phyloP scores from a whole-genome alignment of 2,888 invertebrate genomes.

The Octodonta nipae region DNA sequence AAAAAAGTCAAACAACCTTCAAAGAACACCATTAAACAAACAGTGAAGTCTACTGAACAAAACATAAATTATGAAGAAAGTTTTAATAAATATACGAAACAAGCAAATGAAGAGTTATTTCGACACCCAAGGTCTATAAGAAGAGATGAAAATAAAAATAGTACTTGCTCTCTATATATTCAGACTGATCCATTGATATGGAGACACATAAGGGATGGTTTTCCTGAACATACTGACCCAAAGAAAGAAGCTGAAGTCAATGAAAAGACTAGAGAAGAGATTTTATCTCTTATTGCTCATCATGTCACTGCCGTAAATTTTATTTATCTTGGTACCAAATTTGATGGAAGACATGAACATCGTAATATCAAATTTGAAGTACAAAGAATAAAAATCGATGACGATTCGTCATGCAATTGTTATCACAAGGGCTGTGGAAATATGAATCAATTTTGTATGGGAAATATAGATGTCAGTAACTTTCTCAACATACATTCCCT shows the following conservation, averaged over 20 bases:
- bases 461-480: slow-evolving; percentile 97
- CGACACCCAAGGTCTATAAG: slow-evolving; percentile 38
- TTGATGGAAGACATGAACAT: slow-evolving; percentile 80
- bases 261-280: slow-evolving; percentile 91
- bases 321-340: slow-evolving; percentile 88
- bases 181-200: slow-evolving; percentile 97
- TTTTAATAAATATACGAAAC: slow-evolving; percentile 63
- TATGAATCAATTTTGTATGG: slow-evolving; percentile 80
- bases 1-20: neutral
- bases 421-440: slow-evolving; percentile 47
- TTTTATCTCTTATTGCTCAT: slow-evolving; percentile 90
- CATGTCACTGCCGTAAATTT: slow-evolving; percentile 97
- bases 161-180: slow-evolving; percentile 91
- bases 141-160: slow-evolving; percentile 63
- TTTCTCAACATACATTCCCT: slow-evolving; percentile 95
- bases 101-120: slow-evolving; percentile 46
- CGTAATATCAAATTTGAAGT: slow-evolving; percentile 95
- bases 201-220: slow-evolving; percentile 77
- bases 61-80: slow-evolving; percentile 35
- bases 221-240: slow-evolving; percentile 65
- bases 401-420: slow-evolving; percentile 64
- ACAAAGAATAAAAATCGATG: slow-evolving; percentile 83
- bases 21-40: slow-evolving; percentile 3
- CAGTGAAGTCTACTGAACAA: slow-evolving; percentile 14
- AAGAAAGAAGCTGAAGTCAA: slow-evolving; percentile 54